Base-by-base conservation (phyloP, 2,888 invertebrate species). In the Oegoconia quadripuncta region DNA sequence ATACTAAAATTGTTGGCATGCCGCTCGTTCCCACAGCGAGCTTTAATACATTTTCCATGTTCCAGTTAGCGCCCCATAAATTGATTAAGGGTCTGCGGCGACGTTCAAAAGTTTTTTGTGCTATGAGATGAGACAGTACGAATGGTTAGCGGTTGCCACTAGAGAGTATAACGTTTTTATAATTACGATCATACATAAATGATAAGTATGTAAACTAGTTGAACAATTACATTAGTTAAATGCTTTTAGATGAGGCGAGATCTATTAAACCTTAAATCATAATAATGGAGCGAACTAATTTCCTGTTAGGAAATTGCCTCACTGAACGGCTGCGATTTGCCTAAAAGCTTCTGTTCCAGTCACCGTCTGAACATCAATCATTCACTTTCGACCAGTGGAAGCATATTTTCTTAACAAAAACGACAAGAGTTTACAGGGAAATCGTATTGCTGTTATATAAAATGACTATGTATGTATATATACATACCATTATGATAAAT, bases 41-140 rank as follows among this genome's bases (percentile, higher is more conserved):
- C 77, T 77, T 82, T 87, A 87, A 86, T 84, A 83, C 86, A 84
- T 82, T 86, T 86, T 87, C 79, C 84, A 69, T 87, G 86, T 87
- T 78, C 79, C 79, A 86, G 81, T 87, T 87, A 87, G 86, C 86
- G 84, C 83, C 79, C 72, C 81, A 84, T 86, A 86, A 87, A 87
- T 87, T 86, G 83, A 86, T 84, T 83, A 81, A 74, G 80, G 81
- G 74, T 69, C 72, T 58, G 75, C 80, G 78, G 75, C 79, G 74
- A 68, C 72, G 74, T 67, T 68, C 78, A 74, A 68, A 72, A 68
- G 72, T 76, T 81, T 86, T 80, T 84, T 82, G 69, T 76, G 64
- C 56, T 48, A 51, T 54, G 68, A 64, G 65, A 69, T 76, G 78
- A 77, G 76, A 76, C 78, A 67, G 61, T 62, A 55, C n/a, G n/a